phyloP scores from a whole-genome alignment of 2,888 invertebrate species.

The Apotomis turbidana region DNA sequence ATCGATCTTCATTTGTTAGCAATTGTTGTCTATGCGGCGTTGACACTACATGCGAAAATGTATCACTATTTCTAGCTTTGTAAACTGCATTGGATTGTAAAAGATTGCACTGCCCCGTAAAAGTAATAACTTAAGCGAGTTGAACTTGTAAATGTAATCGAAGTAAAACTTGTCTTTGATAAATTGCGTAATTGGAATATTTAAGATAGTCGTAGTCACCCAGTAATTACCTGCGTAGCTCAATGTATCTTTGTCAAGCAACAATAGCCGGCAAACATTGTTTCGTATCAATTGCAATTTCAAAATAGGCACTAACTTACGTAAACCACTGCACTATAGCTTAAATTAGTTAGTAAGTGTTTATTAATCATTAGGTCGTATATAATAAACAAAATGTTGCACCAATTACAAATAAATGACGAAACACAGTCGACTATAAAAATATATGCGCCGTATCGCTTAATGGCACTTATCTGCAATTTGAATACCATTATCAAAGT shows the following conservation, averaged over 20 bases:
- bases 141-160: conserved; percentile 58
- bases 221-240: conserved; percentile 46
- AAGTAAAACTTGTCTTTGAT: conserved; percentile 66
- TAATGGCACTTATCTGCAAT: conserved; percentile 41
- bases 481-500: conserved; percentile 49
- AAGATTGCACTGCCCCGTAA: conserved; percentile 9
- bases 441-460: conserved; percentile 33
- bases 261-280: conserved; percentile 71
- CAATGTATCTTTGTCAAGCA: conserved; percentile 78
- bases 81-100: conserved; percentile 7
- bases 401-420: conserved; percentile 43
- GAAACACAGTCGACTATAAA: conserved; percentile 48
- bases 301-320: conserved; percentile 77
- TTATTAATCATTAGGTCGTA: conserved; percentile 75
- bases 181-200: conserved; percentile 74
- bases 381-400: conserved; percentile 52
- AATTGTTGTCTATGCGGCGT: conserved; percentile 9
- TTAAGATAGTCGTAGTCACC: conserved; percentile 68
- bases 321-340: conserved; percentile 71
- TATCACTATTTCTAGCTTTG: conserved; percentile 1
- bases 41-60: neutral
- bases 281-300: conserved; percentile 74
- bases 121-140: conserved; percentile 29
- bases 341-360: conserved; percentile 73
- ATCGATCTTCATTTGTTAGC: conserved; percentile 30